Percentiles rank a stretch among this genome's conserved stretches.
These are phyloP conservation scores for Fragum sueziense DNA, from an alignment of 2,888 invertebrate species.

Conservation along the genomic window DNA sequence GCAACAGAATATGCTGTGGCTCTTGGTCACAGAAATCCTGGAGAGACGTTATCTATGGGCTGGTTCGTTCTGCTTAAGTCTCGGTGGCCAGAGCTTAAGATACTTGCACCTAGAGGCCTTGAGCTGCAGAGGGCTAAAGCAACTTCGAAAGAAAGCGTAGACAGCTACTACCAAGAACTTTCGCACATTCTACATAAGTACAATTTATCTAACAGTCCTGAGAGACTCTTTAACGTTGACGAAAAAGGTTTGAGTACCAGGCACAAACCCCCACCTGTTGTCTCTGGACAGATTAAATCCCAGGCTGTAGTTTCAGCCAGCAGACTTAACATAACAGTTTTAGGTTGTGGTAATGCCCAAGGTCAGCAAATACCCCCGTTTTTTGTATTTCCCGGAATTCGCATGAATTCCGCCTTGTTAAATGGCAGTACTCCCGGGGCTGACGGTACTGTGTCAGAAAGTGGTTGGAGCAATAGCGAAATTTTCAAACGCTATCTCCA, in stretches of 20 bases:
- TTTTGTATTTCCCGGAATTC: not conserved
- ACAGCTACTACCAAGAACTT: conserved; percentile 25
- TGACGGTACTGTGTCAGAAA: not conserved
- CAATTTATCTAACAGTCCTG: conserved; percentile 19
- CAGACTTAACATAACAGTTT: conserved; percentile 9
- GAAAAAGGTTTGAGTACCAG: conserved; percentile 20
- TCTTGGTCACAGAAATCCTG: conserved; percentile 5
- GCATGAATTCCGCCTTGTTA: not conserved
- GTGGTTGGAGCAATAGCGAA: not conserved
- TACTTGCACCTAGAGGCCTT: conserved; percentile 12
- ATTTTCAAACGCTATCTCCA: not conserved
- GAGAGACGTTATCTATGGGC: not conserved
- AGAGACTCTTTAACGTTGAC: conserved; percentile 38
- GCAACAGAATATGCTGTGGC: conserved; percentile 23
- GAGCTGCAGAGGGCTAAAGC: conserved; percentile 30
- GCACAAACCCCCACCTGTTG: conserved; percentile 21
- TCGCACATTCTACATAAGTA: conserved; percentile 27
- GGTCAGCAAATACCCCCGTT: not conserved
- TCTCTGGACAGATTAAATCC: too few relatives aligned
- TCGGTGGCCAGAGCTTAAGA: conserved; percentile 21
- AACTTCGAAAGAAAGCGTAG: conserved; percentile 18
- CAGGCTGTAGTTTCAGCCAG: not conserved
- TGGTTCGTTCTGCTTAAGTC: conserved; percentile 19
- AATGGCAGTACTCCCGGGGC: conserved; percentile 9
- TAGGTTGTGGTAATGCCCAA: conserved; percentile 28